These are phyloP conservation scores for Pollimyrus isidori DNA, from an alignment of 2,113 vertebrate species.

Conservation along the genomic window DNA sequence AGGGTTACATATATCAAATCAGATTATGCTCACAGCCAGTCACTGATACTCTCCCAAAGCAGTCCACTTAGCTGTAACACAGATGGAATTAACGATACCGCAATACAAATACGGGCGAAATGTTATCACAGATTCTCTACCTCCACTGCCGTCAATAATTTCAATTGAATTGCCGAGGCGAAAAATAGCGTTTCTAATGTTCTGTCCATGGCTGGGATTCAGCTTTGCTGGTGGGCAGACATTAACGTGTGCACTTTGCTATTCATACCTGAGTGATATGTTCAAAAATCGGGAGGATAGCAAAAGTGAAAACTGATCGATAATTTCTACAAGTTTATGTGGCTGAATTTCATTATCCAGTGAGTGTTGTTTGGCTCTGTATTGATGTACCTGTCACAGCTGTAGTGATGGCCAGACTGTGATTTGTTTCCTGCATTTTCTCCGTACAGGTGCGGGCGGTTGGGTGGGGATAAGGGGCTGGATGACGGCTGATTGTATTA, in stretches of 20 bases:
- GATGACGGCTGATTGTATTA: conserved; percentile 39
- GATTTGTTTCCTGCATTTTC: conserved; percentile 27
- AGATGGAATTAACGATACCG: background rate
- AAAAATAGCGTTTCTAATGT: background rate
- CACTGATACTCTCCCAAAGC: background rate
- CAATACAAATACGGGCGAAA: background rate
- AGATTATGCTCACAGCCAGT: background rate
- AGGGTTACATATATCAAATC: background rate
- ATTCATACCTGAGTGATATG: background rate
- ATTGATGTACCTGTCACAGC: conserved; percentile 48
- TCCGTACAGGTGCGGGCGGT: conserved; percentile 29
- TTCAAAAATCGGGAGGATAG: background rate
- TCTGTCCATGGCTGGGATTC: background rate
- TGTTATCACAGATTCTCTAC: background rate
- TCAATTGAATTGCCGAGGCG: background rate
- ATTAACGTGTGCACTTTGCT: too few relatives aligned
- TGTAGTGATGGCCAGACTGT: conserved; percentile 45
- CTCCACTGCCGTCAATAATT: background rate
- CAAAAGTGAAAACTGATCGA: background rate
- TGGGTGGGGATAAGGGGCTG: conserved; percentile 20
- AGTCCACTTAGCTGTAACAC: background rate
- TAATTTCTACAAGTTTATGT: background rate
- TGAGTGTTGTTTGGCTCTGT: background rate
- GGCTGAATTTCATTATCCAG: background rate
- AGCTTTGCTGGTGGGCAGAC: background rate